These are phyloP conservation scores for Pitangus sulphuratus DNA, from an alignment of 2,797 vertebrate species.

Conservation along the genomic window DNA sequence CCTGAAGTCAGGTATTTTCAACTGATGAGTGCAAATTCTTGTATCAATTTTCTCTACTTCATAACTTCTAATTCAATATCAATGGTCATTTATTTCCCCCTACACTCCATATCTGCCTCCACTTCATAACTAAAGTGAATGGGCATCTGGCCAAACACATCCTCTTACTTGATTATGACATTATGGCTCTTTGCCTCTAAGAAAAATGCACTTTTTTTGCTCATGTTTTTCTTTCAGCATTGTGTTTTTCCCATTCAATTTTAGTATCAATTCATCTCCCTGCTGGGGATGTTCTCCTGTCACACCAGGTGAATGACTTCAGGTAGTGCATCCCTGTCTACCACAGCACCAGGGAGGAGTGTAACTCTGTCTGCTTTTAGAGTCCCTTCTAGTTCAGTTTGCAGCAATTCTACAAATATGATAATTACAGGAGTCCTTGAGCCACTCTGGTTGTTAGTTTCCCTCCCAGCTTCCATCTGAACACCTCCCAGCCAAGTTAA, in stretches of 20 bases:
- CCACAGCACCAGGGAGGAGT: background rate
- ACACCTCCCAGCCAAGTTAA: background rate
- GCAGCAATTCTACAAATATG: background rate
- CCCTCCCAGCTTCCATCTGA: background rate
- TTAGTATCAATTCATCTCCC: background rate
- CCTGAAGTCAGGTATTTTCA: background rate
- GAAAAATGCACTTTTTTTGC: background rate
- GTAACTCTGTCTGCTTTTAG: background rate
- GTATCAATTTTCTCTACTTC: conserved; percentile 1
- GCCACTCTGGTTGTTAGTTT: background rate
- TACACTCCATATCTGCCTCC: background rate
- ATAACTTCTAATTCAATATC: conserved; percentile 48
- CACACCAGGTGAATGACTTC: background rate
- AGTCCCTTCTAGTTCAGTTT: background rate
- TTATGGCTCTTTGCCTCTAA: background rate
- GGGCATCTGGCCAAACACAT: background rate
- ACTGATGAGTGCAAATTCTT: background rate
- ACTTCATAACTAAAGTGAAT: background rate
- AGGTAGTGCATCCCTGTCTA: background rate
- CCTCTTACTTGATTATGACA: background rate
- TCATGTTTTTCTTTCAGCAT: background rate
- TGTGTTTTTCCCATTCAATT: background rate
- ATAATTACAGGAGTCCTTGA: background rate
- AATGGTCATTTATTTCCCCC: background rate
- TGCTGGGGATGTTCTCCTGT: background rate